These are phyloP conservation scores for Tyrophagus putrescentiae DNA, from an alignment of 1,140 invertebrate genomes.

Conservation along the genomic window DNA sequence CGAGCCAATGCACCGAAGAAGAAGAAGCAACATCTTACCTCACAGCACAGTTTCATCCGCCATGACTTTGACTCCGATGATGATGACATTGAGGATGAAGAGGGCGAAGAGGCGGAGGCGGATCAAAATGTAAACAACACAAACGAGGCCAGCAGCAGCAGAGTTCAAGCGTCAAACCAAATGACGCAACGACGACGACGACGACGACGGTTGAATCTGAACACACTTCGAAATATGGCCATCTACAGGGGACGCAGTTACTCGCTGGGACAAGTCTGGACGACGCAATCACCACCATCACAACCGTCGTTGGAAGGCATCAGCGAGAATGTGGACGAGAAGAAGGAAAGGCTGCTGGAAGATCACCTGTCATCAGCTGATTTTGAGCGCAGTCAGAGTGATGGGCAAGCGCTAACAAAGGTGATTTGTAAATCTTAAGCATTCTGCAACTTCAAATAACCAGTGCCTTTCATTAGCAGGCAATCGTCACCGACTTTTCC, in stretches of 20 bases:
- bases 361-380: not conserved
- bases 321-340: not conserved
- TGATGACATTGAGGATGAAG: not conserved
- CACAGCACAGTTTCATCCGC: not conserved
- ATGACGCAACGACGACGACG: not conserved
- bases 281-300: not conserved
- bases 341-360: not conserved
- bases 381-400: not conserved
- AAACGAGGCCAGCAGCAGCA: not conserved
- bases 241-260: not conserved
- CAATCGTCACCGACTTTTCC: slow-evolving; percentile 20
- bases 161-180: not conserved
- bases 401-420: no score
- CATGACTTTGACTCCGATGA: not conserved
- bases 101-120: not conserved
- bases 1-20: not conserved
- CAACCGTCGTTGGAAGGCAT: not conserved
- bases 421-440: no score
- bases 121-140: not conserved
- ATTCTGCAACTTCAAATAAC: not conserved
- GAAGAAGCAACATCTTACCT: not conserved
- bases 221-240: not conserved
- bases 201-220: not conserved
- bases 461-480: not conserved
- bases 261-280: not conserved